These are phyloP conservation scores for Drosophila subsilvestris DNA, from an alignment of 2,888 invertebrate genomes.

Conservation along the genomic window DNA sequence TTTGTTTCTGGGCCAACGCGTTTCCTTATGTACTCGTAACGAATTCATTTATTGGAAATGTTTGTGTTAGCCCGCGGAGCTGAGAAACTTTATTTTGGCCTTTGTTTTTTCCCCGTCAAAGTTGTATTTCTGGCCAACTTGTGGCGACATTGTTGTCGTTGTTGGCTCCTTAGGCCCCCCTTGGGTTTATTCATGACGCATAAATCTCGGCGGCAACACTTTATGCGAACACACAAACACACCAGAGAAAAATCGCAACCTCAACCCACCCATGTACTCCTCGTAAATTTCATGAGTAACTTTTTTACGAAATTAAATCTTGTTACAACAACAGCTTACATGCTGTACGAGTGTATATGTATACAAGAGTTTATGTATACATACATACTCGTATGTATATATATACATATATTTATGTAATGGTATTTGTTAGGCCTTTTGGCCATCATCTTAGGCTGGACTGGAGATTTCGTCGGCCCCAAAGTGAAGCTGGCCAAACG, in stretches of 20 bases:
- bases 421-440: conserved; percentile 24
- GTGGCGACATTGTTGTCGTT: conserved; percentile 40
- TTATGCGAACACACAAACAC: conserved; percentile 81
- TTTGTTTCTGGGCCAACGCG: conserved; percentile 40
- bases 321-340: conserved; percentile 65
- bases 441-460: conserved; percentile 28
- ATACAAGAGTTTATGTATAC: conserved; percentile 32
- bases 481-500: conserved; percentile 45
- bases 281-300: conserved; percentile 78
- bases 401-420: conserved; percentile 20
- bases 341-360: conserved; percentile 6
- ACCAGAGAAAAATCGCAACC: conserved; percentile 59
- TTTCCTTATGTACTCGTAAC: conserved; percentile 50
- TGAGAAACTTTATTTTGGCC: conserved; percentile 28
- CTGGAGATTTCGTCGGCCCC: conserved; percentile 33
- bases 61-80: conserved; percentile 41
- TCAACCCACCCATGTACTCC: conserved; percentile 79
- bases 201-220: conserved; percentile 81
- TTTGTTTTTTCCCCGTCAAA: conserved; percentile 39
- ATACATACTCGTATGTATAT: conserved; percentile 20
- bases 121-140: conserved; percentile 32
- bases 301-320: conserved; percentile 81
- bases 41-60: conserved; percentile 54
- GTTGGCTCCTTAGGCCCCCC: conserved; percentile 41
- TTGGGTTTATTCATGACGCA: conserved; percentile 81